Percentiles rank a stretch among this genome's conserved stretches.
Conservation (phyloP, 2,888 invertebrate species). For the Temnothorax rugatulus region DNA sequence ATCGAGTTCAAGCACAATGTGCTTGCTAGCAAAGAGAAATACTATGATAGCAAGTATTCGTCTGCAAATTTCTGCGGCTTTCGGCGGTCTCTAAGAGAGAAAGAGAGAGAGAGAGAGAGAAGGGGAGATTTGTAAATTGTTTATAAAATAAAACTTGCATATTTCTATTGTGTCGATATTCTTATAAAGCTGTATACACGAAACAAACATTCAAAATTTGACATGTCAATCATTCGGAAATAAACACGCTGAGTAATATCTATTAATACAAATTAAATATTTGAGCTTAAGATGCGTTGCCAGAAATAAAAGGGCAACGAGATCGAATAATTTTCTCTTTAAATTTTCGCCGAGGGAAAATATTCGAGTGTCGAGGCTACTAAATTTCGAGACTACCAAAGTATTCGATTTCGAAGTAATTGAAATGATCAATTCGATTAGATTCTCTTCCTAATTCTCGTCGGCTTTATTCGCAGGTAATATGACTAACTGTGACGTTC, state of each 20-base stretch:
- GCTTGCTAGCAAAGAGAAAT: conserved; percentile 39
- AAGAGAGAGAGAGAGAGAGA: background rate
- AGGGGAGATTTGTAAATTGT: conserved; percentile 2
- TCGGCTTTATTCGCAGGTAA: background rate
- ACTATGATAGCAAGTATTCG: conserved; percentile 44
- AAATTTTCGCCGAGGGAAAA: background rate
- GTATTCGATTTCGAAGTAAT: background rate
- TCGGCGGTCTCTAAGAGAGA: conserved; percentile 33
- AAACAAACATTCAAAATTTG: background rate
- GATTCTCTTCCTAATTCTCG: background rate
- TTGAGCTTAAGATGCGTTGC: background rate
- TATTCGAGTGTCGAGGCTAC: background rate
- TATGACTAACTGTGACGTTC: background rate
- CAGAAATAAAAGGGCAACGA: background rate
- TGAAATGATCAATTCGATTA: background rate
- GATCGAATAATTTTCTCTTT: background rate
- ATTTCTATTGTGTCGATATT: background rate
- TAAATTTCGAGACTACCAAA: background rate
- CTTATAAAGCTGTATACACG: background rate
- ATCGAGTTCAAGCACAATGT: conserved; percentile 53
- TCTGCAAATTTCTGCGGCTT: conserved; percentile 49
- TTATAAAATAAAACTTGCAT: conserved; percentile 12
- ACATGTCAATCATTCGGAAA: background rate
- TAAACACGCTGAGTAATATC: background rate
- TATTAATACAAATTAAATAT: background rate